Conservation (phyloP, 2,888 invertebrate species). For the Thelaira solivaga region DNA sequence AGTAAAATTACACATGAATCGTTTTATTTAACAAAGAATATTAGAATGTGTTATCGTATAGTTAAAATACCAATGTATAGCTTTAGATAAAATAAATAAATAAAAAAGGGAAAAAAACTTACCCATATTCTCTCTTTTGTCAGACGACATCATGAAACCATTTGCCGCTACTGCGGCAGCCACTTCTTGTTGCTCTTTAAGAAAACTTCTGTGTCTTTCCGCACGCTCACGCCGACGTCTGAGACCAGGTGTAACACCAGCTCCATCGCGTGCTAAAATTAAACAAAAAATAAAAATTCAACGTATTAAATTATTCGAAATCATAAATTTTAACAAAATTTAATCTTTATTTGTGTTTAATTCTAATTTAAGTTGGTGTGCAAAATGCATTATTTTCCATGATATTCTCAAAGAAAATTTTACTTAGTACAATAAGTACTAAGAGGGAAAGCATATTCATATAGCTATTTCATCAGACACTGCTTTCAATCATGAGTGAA, state of each 20-base stretch:
- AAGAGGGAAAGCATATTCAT: no score
- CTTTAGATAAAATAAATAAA: no score
- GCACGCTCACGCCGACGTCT: slow-evolving; percentile 88
- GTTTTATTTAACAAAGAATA: slow-evolving; percentile 33
- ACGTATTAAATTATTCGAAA: not conserved
- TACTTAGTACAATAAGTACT: no score
- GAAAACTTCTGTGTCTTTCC: slow-evolving; percentile 89
- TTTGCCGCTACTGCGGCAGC: slow-evolving; percentile 65
- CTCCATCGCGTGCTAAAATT: slow-evolving; percentile 75
- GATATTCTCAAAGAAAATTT: no score
- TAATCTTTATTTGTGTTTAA: no score
- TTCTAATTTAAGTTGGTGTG: no score
- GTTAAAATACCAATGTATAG: no score
- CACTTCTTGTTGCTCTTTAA: slow-evolving; percentile 89
- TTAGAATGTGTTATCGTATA: slow-evolving; percentile 27
- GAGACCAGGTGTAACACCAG: slow-evolving; percentile 88
- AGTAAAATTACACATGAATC: slow-evolving; percentile 48
- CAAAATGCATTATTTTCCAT: no score
- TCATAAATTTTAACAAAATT: no score
- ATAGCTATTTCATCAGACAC: no score
- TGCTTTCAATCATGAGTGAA: no score
- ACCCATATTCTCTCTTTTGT: slow-evolving; percentile 74
- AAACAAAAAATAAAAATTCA: not conserved
- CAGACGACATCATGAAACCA: slow-evolving; percentile 70
- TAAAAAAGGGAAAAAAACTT: slow-evolving; percentile 63